A percentile compares a stretch with the other conserved stretches of the same genome.
These are phyloP conservation scores for Anastrepha obliqua DNA, from an alignment of 1,140 invertebrate species.

Conservation along the genomic window DNA sequence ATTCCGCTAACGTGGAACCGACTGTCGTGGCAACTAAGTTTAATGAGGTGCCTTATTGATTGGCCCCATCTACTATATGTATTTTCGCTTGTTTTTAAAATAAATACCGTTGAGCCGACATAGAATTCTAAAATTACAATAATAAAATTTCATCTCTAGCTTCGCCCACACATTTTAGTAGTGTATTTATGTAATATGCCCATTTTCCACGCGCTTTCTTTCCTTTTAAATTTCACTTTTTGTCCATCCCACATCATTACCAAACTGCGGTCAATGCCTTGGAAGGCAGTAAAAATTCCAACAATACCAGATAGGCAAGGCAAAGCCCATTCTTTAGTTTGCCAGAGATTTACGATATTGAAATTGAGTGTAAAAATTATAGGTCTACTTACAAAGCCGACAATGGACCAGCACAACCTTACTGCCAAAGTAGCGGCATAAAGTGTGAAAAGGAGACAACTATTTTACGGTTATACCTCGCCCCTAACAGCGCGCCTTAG, in stretches of 20 bases:
- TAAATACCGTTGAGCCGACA: too few species aligned
- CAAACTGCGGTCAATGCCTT: background rate
- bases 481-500: background rate
- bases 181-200: background rate
- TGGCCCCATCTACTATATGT: too few species aligned
- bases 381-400: slow-evolving; percentile 2
- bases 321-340: background rate
- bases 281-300: background rate
- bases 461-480: background rate
- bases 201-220: too few species aligned
- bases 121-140: too few species aligned
- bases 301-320: background rate
- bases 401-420: slow-evolving; percentile 1
- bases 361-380: slow-evolving; percentile 41
- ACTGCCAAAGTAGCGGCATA: background rate
- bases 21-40: too few species aligned
- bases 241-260: background rate
- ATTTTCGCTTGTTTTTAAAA: too few species aligned
- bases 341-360: slow-evolving; percentile 31
- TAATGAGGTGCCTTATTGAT: too few species aligned
- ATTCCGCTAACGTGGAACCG: too few species aligned
- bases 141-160: too few species aligned
- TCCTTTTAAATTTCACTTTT: too few species aligned
- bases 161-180: background rate
- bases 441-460: slow-evolving; percentile 14